Conservation (phyloP, 2,888 invertebrate species). For the Pseudococcus viburni region DNA sequence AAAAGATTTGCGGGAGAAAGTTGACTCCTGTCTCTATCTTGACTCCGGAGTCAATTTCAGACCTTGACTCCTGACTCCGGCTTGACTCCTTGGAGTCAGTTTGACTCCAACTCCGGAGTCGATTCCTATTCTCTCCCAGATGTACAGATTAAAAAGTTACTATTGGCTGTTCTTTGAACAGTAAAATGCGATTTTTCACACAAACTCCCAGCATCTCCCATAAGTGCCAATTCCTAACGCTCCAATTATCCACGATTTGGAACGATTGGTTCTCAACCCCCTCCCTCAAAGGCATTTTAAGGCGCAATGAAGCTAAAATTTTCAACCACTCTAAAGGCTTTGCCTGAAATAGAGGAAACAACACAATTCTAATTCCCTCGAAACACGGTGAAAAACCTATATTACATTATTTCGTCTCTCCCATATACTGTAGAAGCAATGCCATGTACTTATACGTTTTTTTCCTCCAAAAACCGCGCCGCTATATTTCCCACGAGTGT, state of each 20-base stretch:
- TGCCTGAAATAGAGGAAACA: background rate
- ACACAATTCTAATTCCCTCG: slow-evolving; percentile 32
- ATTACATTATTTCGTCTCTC: slow-evolving; percentile 17
- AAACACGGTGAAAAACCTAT: slow-evolving; percentile 7
- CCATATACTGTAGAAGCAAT: background rate
- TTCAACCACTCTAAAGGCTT: background rate
- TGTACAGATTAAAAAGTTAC: no score
- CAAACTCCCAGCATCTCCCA: no score
- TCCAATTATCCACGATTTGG: background rate
- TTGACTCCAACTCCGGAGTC: no score
- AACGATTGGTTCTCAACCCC: background rate
- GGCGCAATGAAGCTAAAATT: background rate
- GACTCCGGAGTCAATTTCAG: no score
- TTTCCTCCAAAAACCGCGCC: slow-evolving; percentile 5
- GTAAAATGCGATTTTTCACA: no score
- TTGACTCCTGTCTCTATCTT: no score
- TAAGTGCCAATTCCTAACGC: no score
- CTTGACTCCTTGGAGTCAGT: no score
- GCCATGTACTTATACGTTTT: background rate
- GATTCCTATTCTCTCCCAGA: no score
- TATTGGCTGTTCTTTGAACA: no score
- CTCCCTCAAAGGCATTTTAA: background rate
- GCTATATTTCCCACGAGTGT: slow-evolving; percentile 52
- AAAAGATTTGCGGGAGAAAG: no score
- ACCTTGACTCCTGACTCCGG: no score